Evolutionary conservation across 2,797 vertebrate species (phyloP).

Genomic region (Trachurus trachurus): DNA sequence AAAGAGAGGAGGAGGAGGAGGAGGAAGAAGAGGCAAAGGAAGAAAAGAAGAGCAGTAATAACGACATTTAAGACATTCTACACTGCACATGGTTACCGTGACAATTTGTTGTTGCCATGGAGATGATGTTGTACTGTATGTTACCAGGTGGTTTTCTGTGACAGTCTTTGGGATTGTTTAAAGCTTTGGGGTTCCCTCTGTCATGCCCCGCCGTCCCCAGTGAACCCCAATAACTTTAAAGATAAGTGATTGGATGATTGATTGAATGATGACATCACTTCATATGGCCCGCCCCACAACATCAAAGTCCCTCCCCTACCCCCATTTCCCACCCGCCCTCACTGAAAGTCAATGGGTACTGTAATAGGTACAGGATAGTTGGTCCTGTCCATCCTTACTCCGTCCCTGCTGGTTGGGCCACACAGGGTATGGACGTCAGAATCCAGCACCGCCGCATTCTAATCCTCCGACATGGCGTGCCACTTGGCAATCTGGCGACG

Average conservation of each 20-base stretch:
- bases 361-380: slow-evolving; percentile 23
- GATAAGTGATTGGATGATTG: slow-evolving; percentile 69
- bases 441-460: slow-evolving; percentile 62
- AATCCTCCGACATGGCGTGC: slow-evolving; percentile 94
- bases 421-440: slow-evolving; percentile 25
- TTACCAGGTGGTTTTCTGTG: slow-evolving; percentile 70
- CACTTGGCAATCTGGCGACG: slow-evolving; percentile 98
- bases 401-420: slow-evolving; percentile 31
- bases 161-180: slow-evolving; percentile 85
- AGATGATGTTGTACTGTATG: slow-evolving; percentile 71
- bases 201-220: slow-evolving; percentile 36
- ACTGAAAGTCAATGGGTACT: slow-evolving; percentile 72
- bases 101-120: slow-evolving; percentile 69
- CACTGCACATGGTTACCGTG: slow-evolving; percentile 78
- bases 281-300: slow-evolving; percentile 52
- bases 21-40: slow-evolving; percentile 55
- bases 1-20: slow-evolving; percentile 55
- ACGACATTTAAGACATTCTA: slow-evolving; percentile 82
- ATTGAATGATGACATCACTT: slow-evolving; percentile 76
- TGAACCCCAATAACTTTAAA: slow-evolving; percentile 70
- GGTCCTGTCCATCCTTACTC: slow-evolving; percentile 38
- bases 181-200: slow-evolving; percentile 66
- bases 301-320: slow-evolving; percentile 30
- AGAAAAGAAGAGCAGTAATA: slow-evolving; percentile 71
- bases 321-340: slow-evolving; percentile 34